A percentile compares a stretch with the other conserved stretches of the same genome.
Conservation (phyloP, 1,140 invertebrate genomes). For the Euwallacea fornicatus region DNA sequence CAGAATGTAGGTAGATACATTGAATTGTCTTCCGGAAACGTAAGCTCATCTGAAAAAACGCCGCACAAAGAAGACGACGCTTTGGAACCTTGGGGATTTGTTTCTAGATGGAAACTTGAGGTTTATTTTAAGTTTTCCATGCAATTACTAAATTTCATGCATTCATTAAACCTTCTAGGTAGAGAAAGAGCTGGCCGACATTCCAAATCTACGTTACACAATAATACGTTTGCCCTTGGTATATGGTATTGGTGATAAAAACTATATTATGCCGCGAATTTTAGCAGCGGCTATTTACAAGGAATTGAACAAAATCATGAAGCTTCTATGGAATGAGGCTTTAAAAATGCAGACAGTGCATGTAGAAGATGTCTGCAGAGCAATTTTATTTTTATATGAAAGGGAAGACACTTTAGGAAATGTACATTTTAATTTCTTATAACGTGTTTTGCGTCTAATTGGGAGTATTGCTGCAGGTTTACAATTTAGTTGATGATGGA, state of each 20-base stretch:
- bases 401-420: constrained; percentile 56
- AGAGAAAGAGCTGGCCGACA: constrained; percentile 73
- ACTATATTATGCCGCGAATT: constrained; percentile 78
- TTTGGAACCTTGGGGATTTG: constrained; percentile 78
- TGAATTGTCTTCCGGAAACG: constrained; percentile 82
- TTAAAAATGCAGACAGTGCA: constrained; percentile 87
- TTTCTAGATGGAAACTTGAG: constrained; percentile 74
- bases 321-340: constrained; percentile 83
- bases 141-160: background rate
- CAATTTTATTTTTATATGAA: constrained; percentile 71
- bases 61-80: constrained; percentile 75
- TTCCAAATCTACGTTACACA: constrained; percentile 72
- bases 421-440: constrained; percentile 28
- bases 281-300: constrained; percentile 87
- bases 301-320: constrained; percentile 86
- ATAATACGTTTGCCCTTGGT: constrained; percentile 83
- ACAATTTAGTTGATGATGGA: constrained; percentile 81
- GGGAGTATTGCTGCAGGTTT: constrained; percentile 59
- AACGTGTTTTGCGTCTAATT: background rate
- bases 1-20: constrained; percentile 70
- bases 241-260: constrained; percentile 82
- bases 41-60: constrained; percentile 77
- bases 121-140: constrained; percentile 30
- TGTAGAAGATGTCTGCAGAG: constrained; percentile 77
- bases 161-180: constrained; percentile 60